A percentile compares a stretch with the other conserved stretches of the same genome.
Conservation (phyloP, 2,113 vertebrate genomes). For the Tachuris rubrigastra region DNA sequence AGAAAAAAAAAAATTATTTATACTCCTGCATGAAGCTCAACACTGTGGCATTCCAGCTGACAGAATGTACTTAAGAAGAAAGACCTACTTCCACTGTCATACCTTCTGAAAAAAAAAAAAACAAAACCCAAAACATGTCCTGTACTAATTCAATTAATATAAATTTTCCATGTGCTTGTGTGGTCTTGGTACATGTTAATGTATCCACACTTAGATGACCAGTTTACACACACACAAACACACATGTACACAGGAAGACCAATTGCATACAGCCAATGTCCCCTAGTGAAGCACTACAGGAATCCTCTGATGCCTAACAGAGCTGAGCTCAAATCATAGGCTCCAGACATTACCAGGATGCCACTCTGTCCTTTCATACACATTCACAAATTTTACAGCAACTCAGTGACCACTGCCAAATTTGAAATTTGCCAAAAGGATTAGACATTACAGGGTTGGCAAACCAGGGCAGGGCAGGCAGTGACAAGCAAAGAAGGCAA, state of each 20-base stretch:
- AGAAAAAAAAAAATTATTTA: neutral
- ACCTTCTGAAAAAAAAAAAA: neutral
- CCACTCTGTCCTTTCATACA: neutral
- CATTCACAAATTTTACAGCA: neutral
- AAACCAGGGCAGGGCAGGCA: neutral
- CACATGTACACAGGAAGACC: fast-evolving
- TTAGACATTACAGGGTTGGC: neutral
- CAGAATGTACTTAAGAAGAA: neutral
- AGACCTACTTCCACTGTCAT: neutral
- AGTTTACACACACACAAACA: neutral
- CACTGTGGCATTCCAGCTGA: neutral
- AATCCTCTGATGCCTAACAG: neutral
- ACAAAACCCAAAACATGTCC: too few species aligned
- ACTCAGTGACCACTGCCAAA: neutral
- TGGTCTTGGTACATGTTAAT: neutral
- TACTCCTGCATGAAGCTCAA: neutral
- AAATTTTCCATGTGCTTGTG: neutral
- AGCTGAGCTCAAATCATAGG: neutral
- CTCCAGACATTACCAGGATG: neutral
- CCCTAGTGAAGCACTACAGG: neutral
- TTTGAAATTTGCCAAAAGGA: neutral
- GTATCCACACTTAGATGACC: neutral
- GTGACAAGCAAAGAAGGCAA: neutral
- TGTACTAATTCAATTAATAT: neutral
- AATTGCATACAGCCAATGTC: neutral